These are phyloP conservation scores for Felis chaus DNA, from an alignment of 2,113 vertebrate species.

Conservation along the genomic window DNA sequence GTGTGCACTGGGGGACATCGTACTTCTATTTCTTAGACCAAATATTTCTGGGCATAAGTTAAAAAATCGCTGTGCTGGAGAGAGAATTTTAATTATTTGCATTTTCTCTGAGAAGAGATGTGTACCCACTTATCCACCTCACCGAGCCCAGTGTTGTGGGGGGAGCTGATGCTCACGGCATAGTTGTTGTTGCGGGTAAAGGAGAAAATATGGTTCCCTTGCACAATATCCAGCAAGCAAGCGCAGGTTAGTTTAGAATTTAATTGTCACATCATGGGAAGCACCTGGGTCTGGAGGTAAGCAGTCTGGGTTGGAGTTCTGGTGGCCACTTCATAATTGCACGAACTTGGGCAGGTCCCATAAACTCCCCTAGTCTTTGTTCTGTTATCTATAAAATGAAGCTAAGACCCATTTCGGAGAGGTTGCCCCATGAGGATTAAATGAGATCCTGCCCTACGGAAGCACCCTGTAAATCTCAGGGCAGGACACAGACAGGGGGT, in stretches of 20 bases:
- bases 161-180: background rate
- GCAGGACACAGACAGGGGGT: fast-evolving
- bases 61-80: background rate
- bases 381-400: background rate
- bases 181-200: background rate
- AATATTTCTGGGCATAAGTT: background rate
- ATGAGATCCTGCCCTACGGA: background rate
- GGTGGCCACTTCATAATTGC: background rate
- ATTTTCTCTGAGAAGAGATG: background rate
- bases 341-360: background rate
- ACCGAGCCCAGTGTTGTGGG: background rate
- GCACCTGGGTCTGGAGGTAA: background rate
- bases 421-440: background rate
- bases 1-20: background rate
- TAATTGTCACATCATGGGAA: background rate
- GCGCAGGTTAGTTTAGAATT: background rate
- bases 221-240: background rate
- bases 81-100: background rate
- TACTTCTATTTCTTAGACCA: background rate
- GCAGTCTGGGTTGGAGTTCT: background rate
- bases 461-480: background rate
- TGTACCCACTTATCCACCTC: background rate
- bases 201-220: background rate
- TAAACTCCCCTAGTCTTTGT: background rate
- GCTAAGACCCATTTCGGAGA: background rate